Percentiles rank a stretch among this genome's conserved stretches.
phyloP scores from a whole-genome alignment of 2,113 vertebrate genomes.

The Pelmatolapia mariae region DNA sequence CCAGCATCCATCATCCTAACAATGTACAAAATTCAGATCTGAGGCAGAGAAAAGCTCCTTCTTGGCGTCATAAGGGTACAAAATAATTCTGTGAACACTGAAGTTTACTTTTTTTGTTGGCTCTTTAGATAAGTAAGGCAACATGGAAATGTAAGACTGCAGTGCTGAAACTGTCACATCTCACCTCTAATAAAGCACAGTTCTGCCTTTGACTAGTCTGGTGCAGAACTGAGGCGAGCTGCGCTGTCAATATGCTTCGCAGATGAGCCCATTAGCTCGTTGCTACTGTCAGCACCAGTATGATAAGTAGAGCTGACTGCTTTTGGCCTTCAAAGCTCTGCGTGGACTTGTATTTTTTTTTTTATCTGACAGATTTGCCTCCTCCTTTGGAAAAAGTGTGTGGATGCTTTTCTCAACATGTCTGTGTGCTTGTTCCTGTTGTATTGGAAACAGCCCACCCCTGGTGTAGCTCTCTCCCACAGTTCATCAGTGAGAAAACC shows the following conservation, averaged over 20 bases:
- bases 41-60: neutral
- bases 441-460: slow-evolving; percentile 31
- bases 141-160: slow-evolving; percentile 4
- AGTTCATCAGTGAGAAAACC: slow-evolving; percentile 32
- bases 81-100: slow-evolving; percentile 6
- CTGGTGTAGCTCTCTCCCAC: slow-evolving; percentile 15
- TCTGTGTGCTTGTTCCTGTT: slow-evolving; percentile 21
- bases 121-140: slow-evolving; percentile 14
- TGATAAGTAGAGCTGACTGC: slow-evolving; percentile 38
- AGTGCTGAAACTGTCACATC: slow-evolving; percentile 38
- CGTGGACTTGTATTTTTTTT: slow-evolving; percentile 4
- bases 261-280: slow-evolving; percentile 59
- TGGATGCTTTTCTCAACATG: slow-evolving; percentile 25
- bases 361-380: slow-evolving; percentile 46
- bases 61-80: neutral
- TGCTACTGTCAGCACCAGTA: slow-evolving; percentile 47
- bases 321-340: slow-evolving; percentile 50
- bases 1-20: neutral
- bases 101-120: slow-evolving; percentile 11
- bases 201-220: slow-evolving; percentile 38
- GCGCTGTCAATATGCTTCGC: slow-evolving; percentile 45
- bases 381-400: slow-evolving; percentile 19
- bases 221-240: neutral
- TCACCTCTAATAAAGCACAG: slow-evolving; percentile 49
- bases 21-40: slow-evolving; percentile 19